phyloP scores from a whole-genome alignment of 2,113 vertebrate genomes.

The Syrmaticus mikado region DNA sequence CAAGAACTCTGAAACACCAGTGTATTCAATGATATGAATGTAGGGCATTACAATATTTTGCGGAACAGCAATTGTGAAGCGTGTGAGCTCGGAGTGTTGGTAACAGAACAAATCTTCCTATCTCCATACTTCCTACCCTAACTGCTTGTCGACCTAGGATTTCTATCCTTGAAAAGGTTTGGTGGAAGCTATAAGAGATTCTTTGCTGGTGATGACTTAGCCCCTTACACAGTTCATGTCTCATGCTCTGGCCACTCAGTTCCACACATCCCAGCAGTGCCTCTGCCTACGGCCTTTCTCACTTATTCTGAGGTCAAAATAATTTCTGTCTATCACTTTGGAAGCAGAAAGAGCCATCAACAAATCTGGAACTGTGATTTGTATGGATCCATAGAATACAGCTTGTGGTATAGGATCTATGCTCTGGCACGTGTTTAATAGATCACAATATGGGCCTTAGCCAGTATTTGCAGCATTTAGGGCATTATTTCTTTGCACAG shows the following conservation, averaged over 20 bases:
- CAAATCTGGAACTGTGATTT: not conserved
- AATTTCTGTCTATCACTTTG: not conserved
- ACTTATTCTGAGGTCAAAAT: not conserved
- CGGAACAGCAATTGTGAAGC: not conserved
- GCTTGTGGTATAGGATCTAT: not conserved
- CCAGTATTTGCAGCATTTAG: not conserved
- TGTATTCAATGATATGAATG: not conserved
- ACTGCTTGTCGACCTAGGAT: not conserved
- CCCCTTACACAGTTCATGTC: not conserved
- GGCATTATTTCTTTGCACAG: not conserved
- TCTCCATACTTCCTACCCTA: not conserved
- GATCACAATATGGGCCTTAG: not conserved
- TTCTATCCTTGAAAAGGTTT: not conserved
- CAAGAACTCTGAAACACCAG: not conserved
- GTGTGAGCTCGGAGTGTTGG: not conserved
- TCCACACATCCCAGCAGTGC: not conserved
- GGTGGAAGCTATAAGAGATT: not conserved
- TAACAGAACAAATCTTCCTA: not conserved
- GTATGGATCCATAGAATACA: not conserved
- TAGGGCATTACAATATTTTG: not conserved
- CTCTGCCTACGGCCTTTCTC: rapidly evolving
- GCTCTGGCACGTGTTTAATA: not conserved
- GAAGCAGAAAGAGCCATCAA: not conserved
- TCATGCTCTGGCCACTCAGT: not conserved
- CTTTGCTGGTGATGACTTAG: not conserved